phyloP scores from a whole-genome alignment of 1,140 invertebrate species.

The Brachionus asplanchnoidis region DNA sequence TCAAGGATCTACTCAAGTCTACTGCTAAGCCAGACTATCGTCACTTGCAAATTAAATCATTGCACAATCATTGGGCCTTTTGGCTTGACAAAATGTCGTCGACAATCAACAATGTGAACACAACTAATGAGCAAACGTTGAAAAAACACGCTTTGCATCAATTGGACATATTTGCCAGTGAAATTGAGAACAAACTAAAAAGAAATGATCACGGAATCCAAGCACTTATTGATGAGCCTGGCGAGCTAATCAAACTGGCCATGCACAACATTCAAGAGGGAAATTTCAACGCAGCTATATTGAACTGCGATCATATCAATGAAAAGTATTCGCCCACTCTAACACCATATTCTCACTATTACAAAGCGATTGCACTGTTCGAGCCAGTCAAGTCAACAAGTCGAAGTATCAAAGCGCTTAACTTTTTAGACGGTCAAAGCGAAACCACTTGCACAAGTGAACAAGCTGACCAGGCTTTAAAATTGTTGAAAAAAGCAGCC shows the following conservation, averaged over 20 bases:
- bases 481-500: not conserved
- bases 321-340: not conserved
- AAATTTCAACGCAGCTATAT: not conserved
- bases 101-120: not conserved
- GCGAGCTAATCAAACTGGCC: not conserved
- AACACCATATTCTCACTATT: not conserved
- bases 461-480: not conserved
- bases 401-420: not conserved
- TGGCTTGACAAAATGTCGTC: not conserved
- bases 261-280: not conserved
- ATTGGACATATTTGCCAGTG: not conserved
- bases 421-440: not conserved
- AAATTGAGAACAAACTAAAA: not conserved
- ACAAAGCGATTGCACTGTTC: not conserved
- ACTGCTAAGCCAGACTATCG: not conserved
- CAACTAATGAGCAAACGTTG: not conserved
- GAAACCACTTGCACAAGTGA: not conserved
- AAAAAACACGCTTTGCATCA: not conserved
- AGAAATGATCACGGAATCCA: not conserved
- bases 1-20: not conserved
- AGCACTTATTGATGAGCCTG: not conserved
- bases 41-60: not conserved
- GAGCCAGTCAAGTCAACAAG: not conserved
- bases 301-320: not conserved
- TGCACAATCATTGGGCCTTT: slow-evolving; percentile 4